Percentiles rank a stretch among this genome's conserved stretches.
Conservation (phyloP, 2,888 invertebrate genomes). For the Drosophila merina region DNA sequence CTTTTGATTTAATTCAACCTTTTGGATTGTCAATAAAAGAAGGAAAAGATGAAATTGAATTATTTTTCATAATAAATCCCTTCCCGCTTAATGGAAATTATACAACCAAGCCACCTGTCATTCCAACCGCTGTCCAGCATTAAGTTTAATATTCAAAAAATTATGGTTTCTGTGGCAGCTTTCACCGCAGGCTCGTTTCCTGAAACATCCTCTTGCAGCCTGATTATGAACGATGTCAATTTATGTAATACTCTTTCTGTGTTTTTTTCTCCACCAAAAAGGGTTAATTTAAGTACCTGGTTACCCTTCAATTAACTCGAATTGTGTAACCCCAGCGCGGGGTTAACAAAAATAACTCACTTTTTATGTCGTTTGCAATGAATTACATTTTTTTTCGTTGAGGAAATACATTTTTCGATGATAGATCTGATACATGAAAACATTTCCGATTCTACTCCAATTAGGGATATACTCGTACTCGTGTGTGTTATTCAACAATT, state of each 20-base stretch:
- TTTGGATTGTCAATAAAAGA: not conserved
- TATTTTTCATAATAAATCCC: not conserved
- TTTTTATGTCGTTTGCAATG: not conserved
- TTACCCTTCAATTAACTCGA: constrained; percentile 33
- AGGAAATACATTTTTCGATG: constrained; percentile 14
- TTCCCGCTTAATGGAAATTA: constrained; percentile 5
- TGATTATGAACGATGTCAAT: constrained; percentile 23
- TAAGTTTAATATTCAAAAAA: constrained; percentile 29
- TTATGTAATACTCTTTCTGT: constrained; percentile 30
- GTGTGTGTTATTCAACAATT: constrained; percentile 8
- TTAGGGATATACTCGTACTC: constrained; percentile 3
- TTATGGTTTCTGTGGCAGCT: constrained; percentile 16
- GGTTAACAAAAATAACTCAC: constrained; percentile 4
- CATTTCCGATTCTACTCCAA: constrained; percentile 31
- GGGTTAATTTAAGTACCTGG: constrained; percentile 22
- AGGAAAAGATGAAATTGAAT: not conserved
- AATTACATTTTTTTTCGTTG: no score
- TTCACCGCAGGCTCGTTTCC: constrained; percentile 15
- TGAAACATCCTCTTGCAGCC: constrained; percentile 4
- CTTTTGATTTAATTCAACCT: not conserved
- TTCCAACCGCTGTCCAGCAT: not conserved
- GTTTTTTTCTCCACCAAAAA: not conserved
- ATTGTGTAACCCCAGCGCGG: constrained; percentile 24
- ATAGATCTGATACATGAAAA: constrained; percentile 20
- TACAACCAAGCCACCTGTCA: constrained; percentile 27